Evolutionary conservation across 2,888 invertebrate species (phyloP).

Genomic region (Caenorhabditis sulstoni): DNA sequence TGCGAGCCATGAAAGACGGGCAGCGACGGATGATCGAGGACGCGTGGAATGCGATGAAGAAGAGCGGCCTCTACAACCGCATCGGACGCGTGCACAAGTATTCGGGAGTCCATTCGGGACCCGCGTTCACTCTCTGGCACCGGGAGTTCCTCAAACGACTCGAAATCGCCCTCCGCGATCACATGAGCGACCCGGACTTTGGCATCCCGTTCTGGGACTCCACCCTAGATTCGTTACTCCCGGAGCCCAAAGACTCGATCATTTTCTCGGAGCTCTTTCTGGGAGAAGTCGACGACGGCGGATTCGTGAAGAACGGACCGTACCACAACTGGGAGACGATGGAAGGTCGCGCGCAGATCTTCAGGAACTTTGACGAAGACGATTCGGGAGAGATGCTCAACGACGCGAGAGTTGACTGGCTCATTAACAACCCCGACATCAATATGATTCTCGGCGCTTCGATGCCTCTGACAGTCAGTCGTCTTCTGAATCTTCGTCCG

Average conservation of each 20-base stretch:
- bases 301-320: slow-evolving; percentile 80
- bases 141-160: slow-evolving; percentile 76
- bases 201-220: slow-evolving; percentile 81
- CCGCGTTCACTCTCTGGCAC: slow-evolving; percentile 77
- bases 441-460: slow-evolving; percentile 64
- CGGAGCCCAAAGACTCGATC: slow-evolving; percentile 80
- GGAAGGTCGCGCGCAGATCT: slow-evolving; percentile 69
- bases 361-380: slow-evolving; percentile 61
- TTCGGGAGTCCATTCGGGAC: slow-evolving; percentile 77
- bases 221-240: slow-evolving; percentile 79
- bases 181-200: slow-evolving; percentile 75
- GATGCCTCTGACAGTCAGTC: slow-evolving; percentile 62
- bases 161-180: slow-evolving; percentile 71
- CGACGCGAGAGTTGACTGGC: slow-evolving; percentile 73
- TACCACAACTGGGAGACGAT: slow-evolving; percentile 80
- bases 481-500: background rate
- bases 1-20: slow-evolving; percentile 63
- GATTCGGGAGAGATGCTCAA: slow-evolving; percentile 73
- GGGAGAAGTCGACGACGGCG: slow-evolving; percentile 78
- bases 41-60: slow-evolving; percentile 70
- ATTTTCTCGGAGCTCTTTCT: slow-evolving; percentile 80
- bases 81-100: slow-evolving; percentile 72
- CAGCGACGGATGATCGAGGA: slow-evolving; percentile 62
- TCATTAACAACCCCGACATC: slow-evolving; percentile 60
- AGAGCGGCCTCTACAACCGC: slow-evolving; percentile 70